phyloP scores from a whole-genome alignment of 2,113 vertebrate species.

The Epinephelus cyanopodus region DNA sequence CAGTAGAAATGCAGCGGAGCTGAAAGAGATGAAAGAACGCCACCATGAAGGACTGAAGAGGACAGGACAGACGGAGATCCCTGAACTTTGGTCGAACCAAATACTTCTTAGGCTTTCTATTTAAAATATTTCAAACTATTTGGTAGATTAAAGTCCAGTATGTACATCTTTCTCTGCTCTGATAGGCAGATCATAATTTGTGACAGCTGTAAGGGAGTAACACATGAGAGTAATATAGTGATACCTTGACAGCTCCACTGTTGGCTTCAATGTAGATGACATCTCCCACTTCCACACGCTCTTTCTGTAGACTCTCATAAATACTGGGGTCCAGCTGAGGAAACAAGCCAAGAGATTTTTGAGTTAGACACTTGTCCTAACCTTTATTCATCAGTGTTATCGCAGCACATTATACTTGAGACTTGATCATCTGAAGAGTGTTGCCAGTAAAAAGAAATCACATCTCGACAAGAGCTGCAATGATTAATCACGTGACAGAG shows the following conservation, averaged over 20 bases:
- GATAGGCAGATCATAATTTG: neutral
- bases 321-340: constrained; percentile 97
- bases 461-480: too few species aligned
- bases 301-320: constrained; percentile 98
- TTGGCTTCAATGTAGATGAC: constrained; percentile 99
- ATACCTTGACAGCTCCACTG: constrained; percentile 98
- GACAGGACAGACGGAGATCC: constrained; percentile 17
- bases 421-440: neutral
- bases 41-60: constrained; percentile 42
- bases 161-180: neutral
- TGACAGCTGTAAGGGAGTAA: neutral
- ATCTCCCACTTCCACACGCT: constrained; percentile 95
- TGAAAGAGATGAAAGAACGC: constrained; percentile 60
- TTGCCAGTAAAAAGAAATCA: neutral
- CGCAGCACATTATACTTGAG: too few species aligned
- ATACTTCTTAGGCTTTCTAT: neutral
- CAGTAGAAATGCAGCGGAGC: constrained; percentile 59
- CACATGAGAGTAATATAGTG: neutral
- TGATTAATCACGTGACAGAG: too few species aligned
- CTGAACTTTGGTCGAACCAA: neutral
- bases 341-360: constrained; percentile 20
- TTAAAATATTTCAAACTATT: neutral
- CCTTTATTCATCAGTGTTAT: neutral
- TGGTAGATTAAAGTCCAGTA: neutral
- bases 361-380: neutral